Conservation (phyloP, 2,888 invertebrate genomes). For the Drosophila limbata region DNA sequence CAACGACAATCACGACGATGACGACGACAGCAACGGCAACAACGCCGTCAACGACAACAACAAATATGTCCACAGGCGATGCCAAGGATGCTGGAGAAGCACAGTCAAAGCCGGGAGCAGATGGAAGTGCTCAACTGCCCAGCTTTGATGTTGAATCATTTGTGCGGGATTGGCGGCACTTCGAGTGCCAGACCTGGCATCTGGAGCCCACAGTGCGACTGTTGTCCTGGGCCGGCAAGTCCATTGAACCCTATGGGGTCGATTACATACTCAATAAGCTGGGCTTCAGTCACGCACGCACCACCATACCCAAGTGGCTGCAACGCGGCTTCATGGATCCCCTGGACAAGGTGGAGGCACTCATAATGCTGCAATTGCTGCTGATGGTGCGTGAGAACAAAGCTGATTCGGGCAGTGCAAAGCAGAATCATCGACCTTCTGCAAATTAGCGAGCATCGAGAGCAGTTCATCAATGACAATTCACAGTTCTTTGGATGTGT, state of each 20-base stretch:
- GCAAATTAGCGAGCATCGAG: conserved; percentile 51
- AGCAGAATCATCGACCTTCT: conserved; percentile 62
- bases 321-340: conserved; percentile 99
- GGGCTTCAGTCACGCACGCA: conserved; percentile 98
- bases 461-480: conserved; percentile 58
- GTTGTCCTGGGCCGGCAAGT: conserved; percentile 96
- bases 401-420: conserved; percentile 63
- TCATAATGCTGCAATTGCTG: conserved; percentile 91
- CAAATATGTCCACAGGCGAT: conserved; percentile 29
- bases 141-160: conserved; percentile 87
- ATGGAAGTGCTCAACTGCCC: conserved; percentile 51
- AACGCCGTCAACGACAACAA: conserved; percentile 34
- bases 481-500: conserved; percentile 40
- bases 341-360: conserved; percentile 94
- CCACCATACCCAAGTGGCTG: conserved; percentile 99
- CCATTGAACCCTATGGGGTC: conserved; percentile 98
- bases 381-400: conserved; percentile 87
- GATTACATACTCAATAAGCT: conserved; percentile 99
- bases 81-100: conserved; percentile 30
- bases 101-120: conserved; percentile 15
- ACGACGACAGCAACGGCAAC: conserved; percentile 33
- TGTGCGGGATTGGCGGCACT: conserved; percentile 95
- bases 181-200: conserved; percentile 98
- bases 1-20: conserved; percentile 28
- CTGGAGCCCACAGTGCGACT: conserved; percentile 96